Evolutionary conservation across 2,888 invertebrate species (phyloP), one percentile per base, ranked within the genome.

Genomic region (Pediacus dermestoides): DNA sequence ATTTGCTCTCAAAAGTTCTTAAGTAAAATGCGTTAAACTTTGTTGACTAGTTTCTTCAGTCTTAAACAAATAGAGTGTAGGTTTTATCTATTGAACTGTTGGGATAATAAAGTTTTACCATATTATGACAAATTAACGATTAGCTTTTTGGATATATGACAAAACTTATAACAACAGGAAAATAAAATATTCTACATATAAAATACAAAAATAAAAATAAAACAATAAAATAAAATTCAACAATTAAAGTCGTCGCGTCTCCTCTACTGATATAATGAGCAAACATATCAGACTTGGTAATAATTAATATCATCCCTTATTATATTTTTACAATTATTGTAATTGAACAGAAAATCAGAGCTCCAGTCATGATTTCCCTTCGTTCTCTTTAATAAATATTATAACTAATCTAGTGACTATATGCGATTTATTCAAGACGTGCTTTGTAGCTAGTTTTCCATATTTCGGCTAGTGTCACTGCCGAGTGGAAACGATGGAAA

Each of bases 361-460:
- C n/a, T n/a, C n/a, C n/a, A n/a, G n/a, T n/a, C n/a, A n/a, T n/a
- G n/a, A n/a, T n/a, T n/a, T n/a, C n/a, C n/a, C n/a, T n/a, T n/a
- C n/a, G n/a, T n/a, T n/a, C n/a, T n/a, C n/a, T n/a, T n/a, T n/a
- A n/a, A n/a, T n/a, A n/a, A n/a, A n/a, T n/a, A n/a, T n/a, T n/a
- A n/a, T n/a, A n/a, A n/a, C n/a, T n/a, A n/a, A 28, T 28, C 28
- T 28, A 28, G n/a, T 28, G 28, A 28, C 28, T 28, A 28, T 28
- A 3, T 11, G 14, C 15, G 15, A 16, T 71, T 84, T 85, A 89
- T 74, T 89, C 89, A 68, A 90, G 76, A 50, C 89, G 82, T 56
- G 88, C 87, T 74, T 90, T 90, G 78, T 92, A 92, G 71, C 88
- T 89, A 57, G 90, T 91, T 75, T 93, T 93, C 93, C 93, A 93